These are phyloP conservation scores for Phrynosoma blainvillii DNA, from an alignment of 2,113 vertebrate species.

Conservation along the genomic window DNA sequence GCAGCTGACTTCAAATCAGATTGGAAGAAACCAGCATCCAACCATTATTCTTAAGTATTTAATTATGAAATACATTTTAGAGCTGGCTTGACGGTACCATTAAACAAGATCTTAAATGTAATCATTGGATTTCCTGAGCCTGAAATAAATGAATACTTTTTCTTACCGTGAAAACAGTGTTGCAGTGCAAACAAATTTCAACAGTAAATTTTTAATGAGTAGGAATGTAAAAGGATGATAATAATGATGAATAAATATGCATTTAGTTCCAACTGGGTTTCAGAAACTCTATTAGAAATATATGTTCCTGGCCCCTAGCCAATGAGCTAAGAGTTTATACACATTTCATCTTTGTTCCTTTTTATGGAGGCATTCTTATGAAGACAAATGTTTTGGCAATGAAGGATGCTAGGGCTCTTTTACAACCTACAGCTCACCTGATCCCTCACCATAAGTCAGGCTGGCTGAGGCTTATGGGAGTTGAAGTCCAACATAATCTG, in stretches of 20 bases:
- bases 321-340: neutral
- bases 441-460: neutral
- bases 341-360: neutral
- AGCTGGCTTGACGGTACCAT: neutral
- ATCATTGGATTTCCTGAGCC: constrained; percentile 25
- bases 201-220: constrained; percentile 39
- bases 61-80: constrained; percentile 15
- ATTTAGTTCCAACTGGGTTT: constrained; percentile 4
- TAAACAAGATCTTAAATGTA: constrained; percentile 33
- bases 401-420: neutral
- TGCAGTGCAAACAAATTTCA: constrained; percentile 52
- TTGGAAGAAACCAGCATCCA: neutral
- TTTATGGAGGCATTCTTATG: neutral
- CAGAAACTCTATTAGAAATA: neutral
- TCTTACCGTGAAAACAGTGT: constrained; percentile 52
- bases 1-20: constrained; percentile 29
- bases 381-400: neutral
- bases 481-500: too few species aligned
- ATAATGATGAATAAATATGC: constrained; percentile 18
- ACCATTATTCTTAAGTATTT: constrained; percentile 2
- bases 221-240: neutral
- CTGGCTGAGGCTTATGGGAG: neutral
- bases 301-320: neutral
- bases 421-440: neutral
- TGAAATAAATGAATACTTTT: constrained; percentile 6